A percentile compares a stretch with the other conserved stretches of the same genome.
phyloP scores from a whole-genome alignment of 2,797 vertebrate species.

The Ctenopoma multispine region DNA sequence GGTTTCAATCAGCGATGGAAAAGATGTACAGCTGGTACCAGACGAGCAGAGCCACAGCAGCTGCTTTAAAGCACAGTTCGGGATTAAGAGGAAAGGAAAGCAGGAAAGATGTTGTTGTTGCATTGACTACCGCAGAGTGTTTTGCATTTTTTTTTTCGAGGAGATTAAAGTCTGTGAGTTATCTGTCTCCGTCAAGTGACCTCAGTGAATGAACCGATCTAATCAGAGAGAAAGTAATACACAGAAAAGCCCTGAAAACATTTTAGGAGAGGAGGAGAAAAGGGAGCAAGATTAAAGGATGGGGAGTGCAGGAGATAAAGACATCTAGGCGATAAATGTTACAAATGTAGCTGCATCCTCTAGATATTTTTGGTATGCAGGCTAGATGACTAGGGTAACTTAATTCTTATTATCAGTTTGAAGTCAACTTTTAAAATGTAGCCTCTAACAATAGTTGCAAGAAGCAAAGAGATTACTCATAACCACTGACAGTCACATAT shows the following conservation, averaged over 20 bases:
- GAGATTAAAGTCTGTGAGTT: constrained; percentile 13
- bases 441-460: background rate
- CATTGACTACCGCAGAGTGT: background rate
- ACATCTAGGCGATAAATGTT: constrained; percentile 36
- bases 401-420: background rate
- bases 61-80: constrained; percentile 41
- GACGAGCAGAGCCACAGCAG: constrained; percentile 21
- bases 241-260: constrained; percentile 23
- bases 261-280: constrained; percentile 25
- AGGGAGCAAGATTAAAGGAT: constrained; percentile 53
- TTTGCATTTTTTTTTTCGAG: too few species aligned
- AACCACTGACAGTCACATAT: background rate
- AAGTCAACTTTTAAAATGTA: constrained; percentile 13
- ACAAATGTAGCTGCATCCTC: constrained; percentile 5
- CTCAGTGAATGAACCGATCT: constrained; percentile 38
- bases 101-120: background rate
- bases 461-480: background rate
- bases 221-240: constrained; percentile 49
- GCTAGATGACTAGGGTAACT: background rate
- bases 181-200: constrained; percentile 38
- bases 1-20: constrained; percentile 55
- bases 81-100: constrained; percentile 4
- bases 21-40: constrained; percentile 50
- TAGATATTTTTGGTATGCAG: constrained; percentile 19
- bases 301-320: constrained; percentile 38